Evolutionary conservation across 2,888 invertebrate genomes (phyloP).

Genomic region (Synanthedon vespiformis): DNA sequence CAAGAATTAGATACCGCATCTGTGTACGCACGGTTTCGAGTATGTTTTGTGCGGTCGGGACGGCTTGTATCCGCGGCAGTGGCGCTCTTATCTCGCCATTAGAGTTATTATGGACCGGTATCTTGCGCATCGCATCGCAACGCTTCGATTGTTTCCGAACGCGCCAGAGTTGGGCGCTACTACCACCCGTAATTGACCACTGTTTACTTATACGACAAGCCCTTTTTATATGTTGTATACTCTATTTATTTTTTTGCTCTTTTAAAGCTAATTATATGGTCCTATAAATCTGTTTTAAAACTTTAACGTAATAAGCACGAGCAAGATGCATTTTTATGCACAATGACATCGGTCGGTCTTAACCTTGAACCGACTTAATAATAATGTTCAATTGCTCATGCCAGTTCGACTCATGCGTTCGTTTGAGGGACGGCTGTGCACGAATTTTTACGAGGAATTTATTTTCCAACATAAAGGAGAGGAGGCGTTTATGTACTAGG

Average conservation of each 20-base stretch:
- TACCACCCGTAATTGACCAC: slow-evolving; percentile 58
- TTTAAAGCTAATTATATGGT: neutral
- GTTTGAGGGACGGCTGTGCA: slow-evolving; percentile 18
- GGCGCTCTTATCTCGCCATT: slow-evolving; percentile 66
- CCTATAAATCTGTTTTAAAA: neutral
- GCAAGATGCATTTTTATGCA: slow-evolving; percentile 6
- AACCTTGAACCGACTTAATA: slow-evolving; percentile 14
- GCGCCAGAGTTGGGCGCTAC: slow-evolving; percentile 55
- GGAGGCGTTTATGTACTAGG: slow-evolving; percentile 20
- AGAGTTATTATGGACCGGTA: slow-evolving; percentile 66
- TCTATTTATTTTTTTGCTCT: slow-evolving; percentile 19
- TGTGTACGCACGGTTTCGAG: slow-evolving; percentile 36
- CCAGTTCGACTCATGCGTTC: slow-evolving; percentile 14
- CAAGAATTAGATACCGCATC: slow-evolving; percentile 32
- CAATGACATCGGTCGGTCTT: slow-evolving; percentile 2
- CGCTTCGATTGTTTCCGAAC: slow-evolving; percentile 68
- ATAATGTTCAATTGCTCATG: slow-evolving; percentile 10
- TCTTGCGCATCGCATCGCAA: slow-evolving; percentile 65
- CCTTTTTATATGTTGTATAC: slow-evolving; percentile 36
- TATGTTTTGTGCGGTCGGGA: slow-evolving; percentile 21
- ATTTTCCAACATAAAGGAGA: slow-evolving; percentile 24
- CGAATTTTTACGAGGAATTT: slow-evolving; percentile 33
- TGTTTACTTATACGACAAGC: slow-evolving; percentile 60
- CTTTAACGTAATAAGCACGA: neutral
- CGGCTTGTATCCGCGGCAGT: slow-evolving; percentile 42